Conservation (phyloP, 2,888 invertebrate genomes). For the Panzeria rudis region DNA sequence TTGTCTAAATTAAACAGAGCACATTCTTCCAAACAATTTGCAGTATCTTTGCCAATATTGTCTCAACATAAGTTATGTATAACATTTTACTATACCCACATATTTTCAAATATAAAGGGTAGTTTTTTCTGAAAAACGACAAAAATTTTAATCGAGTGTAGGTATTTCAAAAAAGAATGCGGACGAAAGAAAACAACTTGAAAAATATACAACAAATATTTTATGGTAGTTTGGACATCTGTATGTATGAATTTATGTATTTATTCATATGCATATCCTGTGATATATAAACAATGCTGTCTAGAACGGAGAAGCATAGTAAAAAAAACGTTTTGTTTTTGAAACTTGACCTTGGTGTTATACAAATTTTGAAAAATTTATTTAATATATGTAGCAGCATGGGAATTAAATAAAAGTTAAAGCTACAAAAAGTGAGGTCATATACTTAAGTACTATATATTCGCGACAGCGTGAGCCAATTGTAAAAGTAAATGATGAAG, state of each 20-base stretch:
- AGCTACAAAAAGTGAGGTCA: background rate
- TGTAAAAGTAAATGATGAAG: no score
- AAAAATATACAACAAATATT: slow-evolving; percentile 5
- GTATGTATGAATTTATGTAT: background rate
- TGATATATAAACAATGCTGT: background rate
- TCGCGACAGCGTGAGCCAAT: no score
- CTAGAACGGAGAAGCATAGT: no score
- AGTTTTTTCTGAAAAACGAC: slow-evolving; percentile 35
- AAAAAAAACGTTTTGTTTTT: background rate
- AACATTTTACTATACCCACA: slow-evolving; percentile 74
- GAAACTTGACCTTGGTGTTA: background rate
- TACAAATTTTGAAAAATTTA: background rate
- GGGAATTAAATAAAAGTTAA: background rate
- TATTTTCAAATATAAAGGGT: slow-evolving; percentile 44
- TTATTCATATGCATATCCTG: background rate
- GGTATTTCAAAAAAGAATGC: slow-evolving; percentile 54
- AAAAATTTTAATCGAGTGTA: slow-evolving; percentile 43
- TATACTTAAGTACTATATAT: no score
- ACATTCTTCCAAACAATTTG: background rate
- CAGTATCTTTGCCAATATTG: slow-evolving; percentile 1
- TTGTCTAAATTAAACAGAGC: background rate
- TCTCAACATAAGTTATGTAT: slow-evolving; percentile 76
- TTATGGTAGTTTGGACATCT: slow-evolving; percentile 53
- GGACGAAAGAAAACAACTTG: slow-evolving; percentile 16
- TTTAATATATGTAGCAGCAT: no score